Evolutionary conservation across 2,888 invertebrate species (phyloP), one percentile per base, ranked within the genome.

Genomic region (Microplitis deprimator): DNA sequence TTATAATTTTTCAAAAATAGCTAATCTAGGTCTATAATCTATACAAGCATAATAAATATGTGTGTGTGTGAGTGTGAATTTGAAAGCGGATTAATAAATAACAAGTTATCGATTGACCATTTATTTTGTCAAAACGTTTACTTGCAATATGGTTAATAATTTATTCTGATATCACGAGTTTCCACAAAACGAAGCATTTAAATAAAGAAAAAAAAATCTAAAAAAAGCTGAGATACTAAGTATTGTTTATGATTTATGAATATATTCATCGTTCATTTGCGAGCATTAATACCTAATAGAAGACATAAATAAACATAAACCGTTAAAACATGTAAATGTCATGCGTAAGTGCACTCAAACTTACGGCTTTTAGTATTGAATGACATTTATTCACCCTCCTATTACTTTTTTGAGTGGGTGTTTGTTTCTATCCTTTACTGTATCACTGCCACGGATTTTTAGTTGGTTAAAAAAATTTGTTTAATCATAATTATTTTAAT

Each of bases 61-160:
- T 29, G 4, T 3, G 29, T 29, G 4, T 29, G 29, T 29, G 29
- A 29, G 29, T 29, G 29, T 29, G 29, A 29, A 29, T 29, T 29
- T 40, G 68, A 38, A 39, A 40, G 16, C 39, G 17, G 20, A 41
- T 68, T 40, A 68, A 68, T 68, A 17, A 41, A 50, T 68, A 17
- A 68, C 10, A 68, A 41, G 17, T 16, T 50, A 68, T 68, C 68
- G 41, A 41, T 68, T 68, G 16, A 6, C 17, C 41, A 20, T 68
- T 41, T 41, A 41, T 68, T 68, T 68, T 17, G 17, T 68, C 17
- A 41, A 8, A 67, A n/a, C 5, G 8, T 20, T 6, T 50, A 50
- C 50, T 50, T 13, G 40, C 40, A n/a, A 38, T 40, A 39, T 16
- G 40, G 39, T 68, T 20, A 68, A 68, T 38, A 7, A 16, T 68